These are phyloP conservation scores for Byasa hedistus DNA, from an alignment of 2,888 invertebrate genomes.

Conservation along the genomic window DNA sequence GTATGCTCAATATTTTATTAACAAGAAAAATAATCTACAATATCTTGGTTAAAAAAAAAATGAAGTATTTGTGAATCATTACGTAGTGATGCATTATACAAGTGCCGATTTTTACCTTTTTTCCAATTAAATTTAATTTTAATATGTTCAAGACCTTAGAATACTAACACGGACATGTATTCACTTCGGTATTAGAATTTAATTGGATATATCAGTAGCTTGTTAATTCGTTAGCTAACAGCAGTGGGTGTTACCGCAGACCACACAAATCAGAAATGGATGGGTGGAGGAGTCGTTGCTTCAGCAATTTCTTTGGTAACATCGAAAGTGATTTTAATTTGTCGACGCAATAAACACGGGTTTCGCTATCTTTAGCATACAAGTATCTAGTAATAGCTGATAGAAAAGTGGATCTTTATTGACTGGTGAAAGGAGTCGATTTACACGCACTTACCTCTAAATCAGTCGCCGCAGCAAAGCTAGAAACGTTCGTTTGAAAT, in stretches of 20 bases:
- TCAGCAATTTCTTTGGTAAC: slow-evolving; percentile 24
- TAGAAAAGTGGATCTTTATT: slow-evolving; percentile 71
- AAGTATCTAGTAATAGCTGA: slow-evolving; percentile 50
- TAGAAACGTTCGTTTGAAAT: slow-evolving; percentile 51
- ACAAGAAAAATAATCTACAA: no score
- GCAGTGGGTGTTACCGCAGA: slow-evolving; percentile 20
- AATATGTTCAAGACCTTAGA: slow-evolving; percentile 11
- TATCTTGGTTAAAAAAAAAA: no score
- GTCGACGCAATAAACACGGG: slow-evolving; percentile 44
- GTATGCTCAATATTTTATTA: no score
- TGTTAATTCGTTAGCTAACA: slow-evolving; percentile 26
- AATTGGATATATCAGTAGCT: slow-evolving; percentile 27
- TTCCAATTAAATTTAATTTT: slow-evolving; percentile 4
- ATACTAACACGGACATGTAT: slow-evolving; percentile 15
- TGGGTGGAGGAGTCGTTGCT: slow-evolving; percentile 21
- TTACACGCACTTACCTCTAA: slow-evolving; percentile 45
- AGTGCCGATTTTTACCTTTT: no score
- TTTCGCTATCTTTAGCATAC: slow-evolving; percentile 45
- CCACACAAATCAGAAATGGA: slow-evolving; percentile 21
- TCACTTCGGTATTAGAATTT: slow-evolving; percentile 16
- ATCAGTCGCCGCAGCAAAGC: slow-evolving; percentile 43
- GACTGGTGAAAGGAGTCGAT: slow-evolving; percentile 60
- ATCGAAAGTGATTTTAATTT: slow-evolving; percentile 42
- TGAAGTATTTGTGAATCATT: no score
- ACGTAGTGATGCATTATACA: no score